Base-by-base conservation (phyloP, 2,797 vertebrate species). In the Manis crassicaudata region DNA sequence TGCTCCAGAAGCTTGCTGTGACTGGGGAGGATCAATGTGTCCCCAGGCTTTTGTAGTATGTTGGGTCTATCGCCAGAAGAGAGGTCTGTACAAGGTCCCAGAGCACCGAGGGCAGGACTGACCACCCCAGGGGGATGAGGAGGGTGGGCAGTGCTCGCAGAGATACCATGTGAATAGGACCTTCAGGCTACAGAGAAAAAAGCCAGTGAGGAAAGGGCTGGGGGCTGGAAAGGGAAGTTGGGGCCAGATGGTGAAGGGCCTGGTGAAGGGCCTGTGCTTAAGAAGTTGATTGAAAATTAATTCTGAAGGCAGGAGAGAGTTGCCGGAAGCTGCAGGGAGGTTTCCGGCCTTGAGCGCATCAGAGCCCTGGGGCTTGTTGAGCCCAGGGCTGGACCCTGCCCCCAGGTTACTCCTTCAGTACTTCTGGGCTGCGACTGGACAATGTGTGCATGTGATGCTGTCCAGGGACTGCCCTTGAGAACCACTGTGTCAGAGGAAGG, bases 251-350 rank as follows among this genome's bases (percentile, higher is more conserved):
- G 25, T 0, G 5, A 58, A 79, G 81, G 91, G 56, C 29, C 46
- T 67, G 2, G n/a, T n/a, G n/a, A n/a, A n/a, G n/a, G n/a, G n/a
- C n/a, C 43, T 32, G 77, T 9, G 32, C 82, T 80, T 79, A 80
- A 85, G n/a, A 82, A 79, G 70, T 37, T 23, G 54, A 62, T 68
- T 60, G 72, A 70, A 77, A 72, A 82, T 77, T 40, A 88, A 67
- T 77, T 93, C 75, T 43, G 50, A 81, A 75, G 60, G 85, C 12
- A 1, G 4, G 1, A n/a, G 62, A 82, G 32, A 29, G 16, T 46
- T 20, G 14, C 82, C 37, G 18, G 89, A 94, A 92, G 77, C 79
- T 73, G 0, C 18, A 5, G 52, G 32, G 43, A 63, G 23, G 1
- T 52, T 90, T 88, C 82, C 54, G 11, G 2, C 32, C 29, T 16